A percentile compares a stretch with the other conserved stretches of the same genome.
phyloP scores from a whole-genome alignment of 2,113 vertebrate genomes.

The Numida meleagris region DNA sequence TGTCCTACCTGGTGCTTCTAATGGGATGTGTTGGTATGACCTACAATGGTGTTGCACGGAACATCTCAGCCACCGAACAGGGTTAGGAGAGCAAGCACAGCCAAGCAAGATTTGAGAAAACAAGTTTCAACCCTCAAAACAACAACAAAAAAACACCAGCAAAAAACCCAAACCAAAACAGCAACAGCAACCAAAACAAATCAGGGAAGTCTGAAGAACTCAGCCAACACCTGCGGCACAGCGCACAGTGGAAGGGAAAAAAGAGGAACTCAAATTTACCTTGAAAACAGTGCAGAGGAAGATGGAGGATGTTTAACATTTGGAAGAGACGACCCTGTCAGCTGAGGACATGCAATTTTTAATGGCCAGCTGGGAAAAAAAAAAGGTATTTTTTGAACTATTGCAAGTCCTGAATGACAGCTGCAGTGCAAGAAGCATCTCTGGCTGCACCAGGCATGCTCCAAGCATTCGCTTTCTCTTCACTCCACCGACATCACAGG shows the following conservation, averaged over 20 bases:
- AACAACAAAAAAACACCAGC: not conserved
- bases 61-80: not conserved
- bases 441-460: not conserved
- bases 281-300: not conserved
- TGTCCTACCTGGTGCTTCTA: slow-evolving; percentile 1
- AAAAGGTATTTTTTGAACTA: not conserved
- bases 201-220: rapidly evolving
- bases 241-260: rapidly evolving
- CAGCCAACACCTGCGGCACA: not conserved
- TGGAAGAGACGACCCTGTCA: not conserved
- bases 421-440: not conserved
- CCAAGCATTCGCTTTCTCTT: not conserved
- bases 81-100: not conserved
- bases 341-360: not conserved
- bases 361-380: not conserved
- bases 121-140: not conserved
- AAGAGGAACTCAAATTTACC: not conserved
- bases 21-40: not conserved
- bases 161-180: not conserved
- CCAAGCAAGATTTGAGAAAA: not conserved
- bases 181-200: not conserved
- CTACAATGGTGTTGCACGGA: not conserved
- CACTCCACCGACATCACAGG: not conserved
- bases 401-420: not conserved
- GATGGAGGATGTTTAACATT: not conserved